These are phyloP conservation scores for Andrena trimmerana DNA, from an alignment of 2,888 invertebrate genomes.

Conservation along the genomic window DNA sequence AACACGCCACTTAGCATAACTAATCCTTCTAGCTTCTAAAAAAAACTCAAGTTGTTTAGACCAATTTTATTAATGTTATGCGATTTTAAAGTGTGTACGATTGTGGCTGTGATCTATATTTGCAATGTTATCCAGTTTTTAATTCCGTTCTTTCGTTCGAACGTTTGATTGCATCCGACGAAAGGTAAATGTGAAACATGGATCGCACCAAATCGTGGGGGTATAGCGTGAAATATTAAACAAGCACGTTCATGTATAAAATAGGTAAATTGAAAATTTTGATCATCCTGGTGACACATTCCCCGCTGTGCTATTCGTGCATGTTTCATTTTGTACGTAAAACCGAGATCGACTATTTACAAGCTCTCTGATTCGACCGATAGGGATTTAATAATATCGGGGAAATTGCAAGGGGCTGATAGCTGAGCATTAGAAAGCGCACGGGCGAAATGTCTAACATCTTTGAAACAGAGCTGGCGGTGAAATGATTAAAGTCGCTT, in stretches of 20 bases:
- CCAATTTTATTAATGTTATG: too few relatives aligned
- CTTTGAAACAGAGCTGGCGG: neutral
- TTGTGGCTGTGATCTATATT: too few relatives aligned
- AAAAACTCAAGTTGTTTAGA: too few relatives aligned
- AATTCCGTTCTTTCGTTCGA: too few relatives aligned
- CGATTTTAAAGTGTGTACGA: too few relatives aligned
- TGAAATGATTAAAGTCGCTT: neutral
- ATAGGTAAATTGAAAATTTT: constrained; percentile 26
- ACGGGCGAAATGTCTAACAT: neutral
- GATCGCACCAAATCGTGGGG: neutral
- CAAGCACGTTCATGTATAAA: neutral
- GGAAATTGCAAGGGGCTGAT: neutral
- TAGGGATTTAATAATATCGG: neutral
- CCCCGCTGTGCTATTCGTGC: neutral
- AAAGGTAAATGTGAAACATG: neutral
- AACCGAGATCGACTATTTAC: neutral
- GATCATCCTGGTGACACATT: neutral
- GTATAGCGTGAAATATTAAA: neutral
- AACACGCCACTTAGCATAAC: too few relatives aligned
- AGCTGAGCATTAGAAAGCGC: neutral
- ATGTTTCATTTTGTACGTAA: neutral
- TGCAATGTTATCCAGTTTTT: too few relatives aligned
- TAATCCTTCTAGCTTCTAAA: too few relatives aligned
- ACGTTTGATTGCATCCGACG: neutral
- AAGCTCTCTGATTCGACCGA: neutral